Evolutionary conservation across 2,888 invertebrate genomes (phyloP), one percentile per base, ranked within the genome.

Genomic region (Aradus depressus): DNA sequence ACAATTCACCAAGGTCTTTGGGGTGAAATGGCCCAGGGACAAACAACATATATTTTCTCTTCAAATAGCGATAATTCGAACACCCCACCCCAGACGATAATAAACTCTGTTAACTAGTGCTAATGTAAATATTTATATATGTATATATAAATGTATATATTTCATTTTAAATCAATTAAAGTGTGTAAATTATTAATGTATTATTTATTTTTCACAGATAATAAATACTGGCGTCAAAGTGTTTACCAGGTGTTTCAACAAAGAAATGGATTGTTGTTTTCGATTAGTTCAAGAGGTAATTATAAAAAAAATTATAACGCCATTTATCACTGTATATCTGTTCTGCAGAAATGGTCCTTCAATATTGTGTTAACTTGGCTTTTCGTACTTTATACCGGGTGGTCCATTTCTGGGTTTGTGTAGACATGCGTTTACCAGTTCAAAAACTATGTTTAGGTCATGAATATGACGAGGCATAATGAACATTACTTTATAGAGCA

Each of bases 211-310:
- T 49, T 57, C 61, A 64, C 65, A 76, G 73, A 84, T 98, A 58
- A 95, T 98, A 50, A 98, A 98, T 64, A 92, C 95, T 0, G 98
- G 98, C 1, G 88, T 97, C 0, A 93, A 95, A 68, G 80, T 91
- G 0, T 91, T 97, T 65, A 89, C 88, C 2, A 74, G 95, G 31
- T 92, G 88, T 65, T 92, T 95, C 63, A 92, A 91, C 63, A 88
- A 87, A 63, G 83, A 88, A 59, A 85, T 88, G 72, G 74, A 75
- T 4, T 92, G 92, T 68, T 79, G 87, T 2, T 95, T 89, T 65
- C 77, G 91, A 56, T 74, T 96, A 62, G 88, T 92, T 0, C 92
- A 95, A 66, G 95, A 96, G 67, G 76, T 75, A 61, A 54, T 54
- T 44, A 42, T 38, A 16, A 4, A 21, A 4, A 39, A 25, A 18